These are phyloP conservation scores for Penelope pileata DNA, from an alignment of 2,113 vertebrate species.

Conservation along the genomic window DNA sequence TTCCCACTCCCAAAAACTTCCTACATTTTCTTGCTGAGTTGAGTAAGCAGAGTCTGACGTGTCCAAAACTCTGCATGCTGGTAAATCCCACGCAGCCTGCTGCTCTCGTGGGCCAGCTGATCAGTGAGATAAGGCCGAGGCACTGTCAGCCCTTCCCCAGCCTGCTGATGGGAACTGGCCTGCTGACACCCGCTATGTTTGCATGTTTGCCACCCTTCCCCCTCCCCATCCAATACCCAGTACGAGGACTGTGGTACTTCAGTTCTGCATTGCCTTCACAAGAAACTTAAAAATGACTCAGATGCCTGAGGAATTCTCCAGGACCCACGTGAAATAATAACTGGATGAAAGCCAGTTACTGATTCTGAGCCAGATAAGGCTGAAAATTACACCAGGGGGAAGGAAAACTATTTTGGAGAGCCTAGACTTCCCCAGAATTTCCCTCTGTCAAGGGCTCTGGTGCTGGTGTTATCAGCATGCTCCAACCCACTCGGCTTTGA, in stretches of 20 bases:
- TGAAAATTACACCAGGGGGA: not conserved
- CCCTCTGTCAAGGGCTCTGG: constrained; percentile 6
- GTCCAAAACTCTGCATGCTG: not conserved
- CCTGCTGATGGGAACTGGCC: not conserved
- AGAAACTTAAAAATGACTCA: not conserved
- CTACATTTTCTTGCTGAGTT: not conserved
- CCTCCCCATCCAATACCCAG: not conserved
- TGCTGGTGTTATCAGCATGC: not conserved
- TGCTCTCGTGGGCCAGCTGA: not conserved
- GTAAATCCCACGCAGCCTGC: not conserved
- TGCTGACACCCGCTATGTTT: not conserved
- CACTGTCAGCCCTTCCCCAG: constrained; percentile 20
- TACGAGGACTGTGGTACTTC: rapidly evolving
- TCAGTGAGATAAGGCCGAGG: not conserved
- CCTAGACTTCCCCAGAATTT: constrained; percentile 6
- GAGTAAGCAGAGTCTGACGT: not conserved
- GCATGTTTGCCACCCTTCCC: not conserved
- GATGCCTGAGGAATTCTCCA: not conserved
- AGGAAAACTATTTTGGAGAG: not conserved
- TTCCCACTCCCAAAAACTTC: not conserved
- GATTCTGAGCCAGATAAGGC: not conserved
- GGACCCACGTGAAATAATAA: not conserved
- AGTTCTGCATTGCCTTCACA: not conserved
- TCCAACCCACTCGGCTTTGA: constrained; percentile 31
- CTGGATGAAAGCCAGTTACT: constrained; percentile 16